Evolutionary conservation across 2,797 vertebrate genomes (phyloP).

Genomic region (Leptatherina wallacei): DNA sequence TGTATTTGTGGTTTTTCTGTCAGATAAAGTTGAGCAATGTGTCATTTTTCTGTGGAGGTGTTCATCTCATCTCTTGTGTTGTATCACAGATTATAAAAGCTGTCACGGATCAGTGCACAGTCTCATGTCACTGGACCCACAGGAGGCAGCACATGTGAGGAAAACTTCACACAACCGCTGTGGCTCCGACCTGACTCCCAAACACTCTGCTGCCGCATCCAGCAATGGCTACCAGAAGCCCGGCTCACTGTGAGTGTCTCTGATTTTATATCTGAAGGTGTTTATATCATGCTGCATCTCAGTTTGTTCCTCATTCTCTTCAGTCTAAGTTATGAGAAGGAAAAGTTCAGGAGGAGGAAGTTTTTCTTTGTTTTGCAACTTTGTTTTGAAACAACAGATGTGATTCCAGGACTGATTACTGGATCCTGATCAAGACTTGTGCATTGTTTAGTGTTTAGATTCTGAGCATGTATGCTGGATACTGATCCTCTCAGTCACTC

Average conservation of each 20-base stretch:
- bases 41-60: not conserved
- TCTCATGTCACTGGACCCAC: slow-evolving; percentile 89
- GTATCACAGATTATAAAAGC: slow-evolving; percentile 89
- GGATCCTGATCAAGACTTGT: not conserved
- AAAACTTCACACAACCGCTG: slow-evolving; percentile 67
- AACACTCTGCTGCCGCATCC: slow-evolving; percentile 83
- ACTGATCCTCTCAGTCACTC: no score
- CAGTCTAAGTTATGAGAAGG: not conserved
- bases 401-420: not conserved
- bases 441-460: not conserved
- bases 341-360: not conserved
- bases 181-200: slow-evolving; percentile 84
- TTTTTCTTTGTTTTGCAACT: not conserved
- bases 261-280: not conserved
- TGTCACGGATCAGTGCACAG: slow-evolving; percentile 93
- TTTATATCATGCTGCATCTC: not conserved
- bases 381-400: not conserved
- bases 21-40: not conserved
- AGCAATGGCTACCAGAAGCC: slow-evolving; percentile 96
- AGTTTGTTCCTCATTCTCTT: not conserved
- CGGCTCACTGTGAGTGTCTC: slow-evolving; percentile 89
- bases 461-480: not conserved
- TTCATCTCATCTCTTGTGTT: slow-evolving; percentile 23
- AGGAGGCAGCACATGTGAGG: slow-evolving; percentile 70
- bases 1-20: not conserved